Conservation (phyloP, 2,797 vertebrate species). For the Liasis olivaceus region DNA sequence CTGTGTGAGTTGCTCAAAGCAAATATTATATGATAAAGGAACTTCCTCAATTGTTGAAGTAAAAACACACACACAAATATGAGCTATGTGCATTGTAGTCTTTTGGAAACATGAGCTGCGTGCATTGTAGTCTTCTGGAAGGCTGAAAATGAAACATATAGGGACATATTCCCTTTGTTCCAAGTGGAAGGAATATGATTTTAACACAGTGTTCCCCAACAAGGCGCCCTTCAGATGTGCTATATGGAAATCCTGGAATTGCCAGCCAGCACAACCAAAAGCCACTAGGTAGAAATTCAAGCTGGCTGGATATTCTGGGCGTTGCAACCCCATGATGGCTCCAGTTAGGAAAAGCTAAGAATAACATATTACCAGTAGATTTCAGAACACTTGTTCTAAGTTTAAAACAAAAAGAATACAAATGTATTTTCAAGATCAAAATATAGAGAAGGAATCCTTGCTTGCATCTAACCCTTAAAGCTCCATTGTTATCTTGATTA, state of each 20-base stretch:
- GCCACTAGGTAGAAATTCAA: too few relatives aligned
- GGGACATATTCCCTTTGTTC: constrained; percentile 28
- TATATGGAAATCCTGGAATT: too few relatives aligned
- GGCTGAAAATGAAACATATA: constrained; percentile 28
- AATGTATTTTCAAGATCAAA: constrained; percentile 1
- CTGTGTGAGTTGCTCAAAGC: constrained; percentile 48
- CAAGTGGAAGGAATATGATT: constrained; percentile 38
- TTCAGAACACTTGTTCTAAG: too few relatives aligned
- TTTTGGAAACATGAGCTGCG: constrained; percentile 47
- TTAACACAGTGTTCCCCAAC: background rate
- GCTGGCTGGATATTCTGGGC: too few relatives aligned
- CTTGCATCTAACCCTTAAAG: constrained; percentile 5
- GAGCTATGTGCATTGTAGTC: constrained; percentile 49
- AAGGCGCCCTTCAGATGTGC: too few relatives aligned
- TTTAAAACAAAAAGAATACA: constrained; percentile 19
- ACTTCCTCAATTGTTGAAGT: background rate
- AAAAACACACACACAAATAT: background rate
- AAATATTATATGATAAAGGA: constrained; percentile 53
- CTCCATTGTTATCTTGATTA: background rate
- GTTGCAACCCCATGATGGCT: too few relatives aligned
- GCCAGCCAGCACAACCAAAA: too few relatives aligned
- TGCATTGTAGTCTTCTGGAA: constrained; percentile 51
- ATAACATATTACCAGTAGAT: too few relatives aligned
- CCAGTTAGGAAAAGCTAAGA: too few relatives aligned
- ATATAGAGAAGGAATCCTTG: constrained; percentile 32